phyloP scores from a whole-genome alignment of 2,113 vertebrate genomes.

The Dipodomys merriami region DNA sequence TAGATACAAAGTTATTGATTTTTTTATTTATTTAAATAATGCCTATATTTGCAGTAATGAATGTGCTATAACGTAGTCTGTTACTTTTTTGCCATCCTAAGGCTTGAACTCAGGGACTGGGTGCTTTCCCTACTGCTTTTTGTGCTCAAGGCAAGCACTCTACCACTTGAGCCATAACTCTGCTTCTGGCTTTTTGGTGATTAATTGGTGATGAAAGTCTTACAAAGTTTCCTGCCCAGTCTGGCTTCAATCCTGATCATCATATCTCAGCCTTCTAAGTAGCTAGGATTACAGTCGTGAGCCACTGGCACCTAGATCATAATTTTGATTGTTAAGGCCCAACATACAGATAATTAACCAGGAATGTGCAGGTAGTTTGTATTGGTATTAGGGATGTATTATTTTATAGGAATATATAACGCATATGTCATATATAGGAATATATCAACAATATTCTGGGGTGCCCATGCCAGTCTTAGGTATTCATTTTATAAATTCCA shows the following conservation, averaged over 20 bases:
- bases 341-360: slow-evolving; percentile 7
- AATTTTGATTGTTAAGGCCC: slow-evolving; percentile 53
- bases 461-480: not conserved
- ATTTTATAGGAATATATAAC: not conserved
- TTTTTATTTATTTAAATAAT: slow-evolving; percentile 27
- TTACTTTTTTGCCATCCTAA: too few relatives aligned
- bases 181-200: too few relatives aligned
- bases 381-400: slow-evolving; percentile 3
- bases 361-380: not conserved
- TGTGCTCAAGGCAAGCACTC: too few relatives aligned
- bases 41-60: not conserved
- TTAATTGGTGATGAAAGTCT: too few relatives aligned
- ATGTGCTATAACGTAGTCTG: not conserved
- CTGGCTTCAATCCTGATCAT: too few relatives aligned
- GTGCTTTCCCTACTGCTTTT: too few relatives aligned
- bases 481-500: slow-evolving; percentile 24
- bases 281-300: too few relatives aligned
- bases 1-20: not conserved
- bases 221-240: too few relatives aligned
- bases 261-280: too few relatives aligned
- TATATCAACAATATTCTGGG: not conserved
- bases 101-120: too few relatives aligned
- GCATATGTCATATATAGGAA: not conserved
- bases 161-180: too few relatives aligned
- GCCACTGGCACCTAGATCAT: not conserved